A percentile compares a stretch with the other conserved stretches of the same genome.
Evolutionary conservation across 2,113 vertebrate species (phyloP).

Genomic region (Ranitomeya imitator): DNA sequence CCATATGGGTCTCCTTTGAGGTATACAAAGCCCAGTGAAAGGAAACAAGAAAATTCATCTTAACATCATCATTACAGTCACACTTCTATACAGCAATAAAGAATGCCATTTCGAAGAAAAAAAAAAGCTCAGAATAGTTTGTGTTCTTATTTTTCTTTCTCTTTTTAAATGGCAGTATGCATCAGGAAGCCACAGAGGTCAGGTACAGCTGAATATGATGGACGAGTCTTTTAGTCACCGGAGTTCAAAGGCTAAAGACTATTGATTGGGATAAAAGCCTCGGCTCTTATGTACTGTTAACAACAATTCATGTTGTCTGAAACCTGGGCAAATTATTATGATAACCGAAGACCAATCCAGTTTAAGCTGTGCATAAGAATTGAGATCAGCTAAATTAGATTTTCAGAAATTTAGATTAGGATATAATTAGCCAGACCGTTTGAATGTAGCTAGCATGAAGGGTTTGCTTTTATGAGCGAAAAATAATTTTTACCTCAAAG

Average conservation of each 20-base stretch:
- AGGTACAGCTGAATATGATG: constrained; percentile 75
- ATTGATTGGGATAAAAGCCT: constrained; percentile 85
- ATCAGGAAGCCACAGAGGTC: constrained; percentile 77
- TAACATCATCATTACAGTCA: constrained; percentile 92
- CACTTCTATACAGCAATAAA: constrained; percentile 77
- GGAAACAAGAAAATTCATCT: constrained; percentile 82
- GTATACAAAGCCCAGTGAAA: constrained; percentile 85
- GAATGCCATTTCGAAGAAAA: constrained; percentile 61
- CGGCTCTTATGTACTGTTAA: constrained; percentile 81
- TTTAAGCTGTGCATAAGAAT: constrained; percentile 69
- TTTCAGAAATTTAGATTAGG: constrained; percentile 74
- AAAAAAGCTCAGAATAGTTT: constrained; percentile 62
- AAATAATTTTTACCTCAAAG: constrained; percentile 23
- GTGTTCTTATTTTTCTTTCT: constrained; percentile 66
- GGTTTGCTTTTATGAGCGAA: background rate
- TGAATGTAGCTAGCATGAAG: background rate
- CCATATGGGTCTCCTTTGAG: constrained; percentile 97
- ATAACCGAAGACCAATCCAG: constrained; percentile 71
- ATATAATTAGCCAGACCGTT: constrained; percentile 60
- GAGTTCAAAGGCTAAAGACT: constrained; percentile 86
- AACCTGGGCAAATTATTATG: constrained; percentile 76
- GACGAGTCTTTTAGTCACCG: constrained; percentile 74
- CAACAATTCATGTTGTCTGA: constrained; percentile 79
- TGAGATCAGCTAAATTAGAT: constrained; percentile 74
- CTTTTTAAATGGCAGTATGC: constrained; percentile 72